Base-by-base conservation (phyloP, 2,888 invertebrate species). In the Archaeoteleia sp. region DNA sequence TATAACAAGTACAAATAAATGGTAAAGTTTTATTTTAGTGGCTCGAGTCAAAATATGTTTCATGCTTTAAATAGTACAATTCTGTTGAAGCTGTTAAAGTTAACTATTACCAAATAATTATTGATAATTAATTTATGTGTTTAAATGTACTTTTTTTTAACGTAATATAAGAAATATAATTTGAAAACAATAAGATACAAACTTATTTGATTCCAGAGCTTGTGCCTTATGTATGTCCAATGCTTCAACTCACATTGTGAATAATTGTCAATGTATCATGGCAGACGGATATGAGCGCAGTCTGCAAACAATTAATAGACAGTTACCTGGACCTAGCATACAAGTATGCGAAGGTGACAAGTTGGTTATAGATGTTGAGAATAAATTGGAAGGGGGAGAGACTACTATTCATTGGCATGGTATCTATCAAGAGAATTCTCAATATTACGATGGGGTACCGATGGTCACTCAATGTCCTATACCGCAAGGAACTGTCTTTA, bases 391-490 rank as follows among this genome's bases (percentile, higher is more conserved):
- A 79, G 94, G 94, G 58, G 91, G 93, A 90, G 95, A 94, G 81
- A 91, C 93, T 1, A 92, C 94, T 37, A 90, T 96, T 62, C 96
- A 97, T 85, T 96, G 96, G 96, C 96, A 96, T 83, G 96, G 96
- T 69, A 88, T 95, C 74, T 92, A 90, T 88, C 95, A 95, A 83
- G 88, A 91, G 71, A 92, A 92, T 49, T 90, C 92, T 2, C 95
- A 94, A 80, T 95, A 94, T 86, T 95, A 93, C 81, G 95, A 95
- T 76, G 95, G 95, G 70, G 95, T 95, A 37, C 95, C 95, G 9
- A 93, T 92, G 77, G 91, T 95, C 25, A 95, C 95, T 0, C 95
- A 95, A 85, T 95, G 95, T 85, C 94, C 95, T 32, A 95, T 95
- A 76, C 90, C 91, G 76, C 92, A 94, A 86, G 93, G 93, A 82